These are phyloP conservation scores for Pithys albifrons DNA, from an alignment of 2,113 vertebrate species.

Conservation along the genomic window DNA sequence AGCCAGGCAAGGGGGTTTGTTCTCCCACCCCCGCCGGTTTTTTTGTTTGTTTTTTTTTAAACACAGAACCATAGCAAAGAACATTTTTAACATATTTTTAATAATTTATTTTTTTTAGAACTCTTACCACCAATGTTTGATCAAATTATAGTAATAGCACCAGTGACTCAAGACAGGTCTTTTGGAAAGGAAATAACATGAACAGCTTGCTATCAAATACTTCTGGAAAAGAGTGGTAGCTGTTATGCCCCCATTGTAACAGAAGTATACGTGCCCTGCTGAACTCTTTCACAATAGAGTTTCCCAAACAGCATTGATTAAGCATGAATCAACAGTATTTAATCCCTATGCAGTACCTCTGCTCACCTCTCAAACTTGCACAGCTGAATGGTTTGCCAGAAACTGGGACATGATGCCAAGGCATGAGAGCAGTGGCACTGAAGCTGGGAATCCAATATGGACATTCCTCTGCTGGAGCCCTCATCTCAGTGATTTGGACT, in stretches of 20 bases:
- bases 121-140: neutral
- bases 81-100: neutral
- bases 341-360: neutral
- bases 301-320: neutral
- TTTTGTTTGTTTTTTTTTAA: neutral
- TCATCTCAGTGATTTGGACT: neutral
- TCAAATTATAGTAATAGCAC: neutral
- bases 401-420: neutral
- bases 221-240: neutral
- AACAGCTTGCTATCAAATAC: neutral
- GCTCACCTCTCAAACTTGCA: neutral
- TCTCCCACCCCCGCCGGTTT: too few species aligned
- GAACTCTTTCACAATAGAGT: neutral
- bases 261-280: neutral
- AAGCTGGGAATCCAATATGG: neutral
- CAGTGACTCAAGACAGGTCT: neutral
- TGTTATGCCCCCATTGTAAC: neutral
- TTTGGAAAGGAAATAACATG: neutral
- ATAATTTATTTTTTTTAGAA: neutral
- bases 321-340: neutral
- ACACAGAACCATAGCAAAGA: neutral
- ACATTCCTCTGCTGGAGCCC: neutral
- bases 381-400: neutral
- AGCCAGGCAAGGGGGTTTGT: neutral
- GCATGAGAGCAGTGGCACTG: accelerated